Evolutionary conservation across 2,113 vertebrate genomes (phyloP), one percentile per base, ranked within the genome.

Genomic region (Microtus pennsylvanicus): DNA sequence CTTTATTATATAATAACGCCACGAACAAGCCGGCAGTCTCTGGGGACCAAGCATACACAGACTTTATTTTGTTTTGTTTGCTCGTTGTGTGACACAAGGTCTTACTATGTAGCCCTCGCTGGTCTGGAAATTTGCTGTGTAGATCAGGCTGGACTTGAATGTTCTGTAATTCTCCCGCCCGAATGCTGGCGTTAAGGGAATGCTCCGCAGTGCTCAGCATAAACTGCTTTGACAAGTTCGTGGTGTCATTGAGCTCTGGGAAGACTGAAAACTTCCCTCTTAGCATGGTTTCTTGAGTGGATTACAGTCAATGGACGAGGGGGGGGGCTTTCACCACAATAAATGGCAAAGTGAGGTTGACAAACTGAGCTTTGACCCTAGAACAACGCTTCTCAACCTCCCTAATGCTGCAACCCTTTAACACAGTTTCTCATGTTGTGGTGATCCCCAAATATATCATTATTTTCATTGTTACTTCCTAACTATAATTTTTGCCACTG

Each of bases 1-100:
- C 89, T 90, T 95, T 97, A 87, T 94, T 96, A 63, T 92, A 26
- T 72, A 83, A 86, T 75, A 90, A 91, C 87, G 16, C 28, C 17
- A 35, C n/a, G 67, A 38, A 86, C 80, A 86, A 82, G 86, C 67
- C 58, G 21, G 75, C 35, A 50, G 50, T 52, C 93, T 81, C 50
- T 21, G n/a, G 61, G 78, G 76, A 76, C 67, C 35, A 58, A 83
- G 93, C 17, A 63, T 14, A 67, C 52, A 82, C 33, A 95, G 87
- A 87, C 24, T 7, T 88, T 58, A 45, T 89, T 89, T 7, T 75
- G 50, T 35, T 88, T 88, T 52, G 45, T 55, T 72, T 88, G 47
- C 47, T 87, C 69, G 42, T 74, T 89, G 17, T 74, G n/a, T 89
- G 87, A 58, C 22, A 89, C 87, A 75, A 52, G 50, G 87, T 75